Evolutionary conservation across 2,797 vertebrate genomes (phyloP), one percentile per base, ranked within the genome.

Genomic region (Chiroxiphia lanceolata): DNA sequence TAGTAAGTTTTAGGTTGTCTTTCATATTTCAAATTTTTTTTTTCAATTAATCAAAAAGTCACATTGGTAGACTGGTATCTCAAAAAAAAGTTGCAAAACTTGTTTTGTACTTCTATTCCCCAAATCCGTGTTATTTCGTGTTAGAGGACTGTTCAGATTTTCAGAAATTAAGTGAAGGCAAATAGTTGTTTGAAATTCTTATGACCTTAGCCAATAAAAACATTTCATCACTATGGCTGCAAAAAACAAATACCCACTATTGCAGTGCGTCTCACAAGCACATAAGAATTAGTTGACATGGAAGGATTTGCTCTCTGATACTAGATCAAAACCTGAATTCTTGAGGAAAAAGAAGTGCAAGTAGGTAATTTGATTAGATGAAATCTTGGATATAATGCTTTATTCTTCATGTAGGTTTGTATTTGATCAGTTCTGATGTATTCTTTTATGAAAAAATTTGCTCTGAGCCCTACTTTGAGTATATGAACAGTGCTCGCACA

Each of bases 161-260:
- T 87, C 21, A 26, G 79, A 94, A 96, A 89, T 91, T 91, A 83
- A 91, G 81, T 83, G 65, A 96, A 91, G 61, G 53, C 84, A 96
- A 81, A 89, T 79, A 81, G 75, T 95, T 94, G 68, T 82, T 93
- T 96, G 19, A 34, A 83, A 70, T 97, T 83, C 80, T 94, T 85
- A 70, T 14, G 48, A 36, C 34, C 19, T 64, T 87, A 76, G 95
- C 95, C 91, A 97, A 87, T 90, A 95, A 96, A 94, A 88, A 94
- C 68, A 94, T 94, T 96, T 97, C 61, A 90, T 97, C 84, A 78
- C 96, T 95, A 96, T 97, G 95, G 94, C 64, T 97, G 84, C 96
- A 81, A 87, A 94, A 94, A 94, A 81, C 95, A 97, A 97, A 97
- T 90, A 95, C 20, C 64, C 48, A 19, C 51, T 93, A 45, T 85